phyloP scores from a whole-genome alignment of 2,797 vertebrate genomes.

The Lutjanus argentimaculatus region DNA sequence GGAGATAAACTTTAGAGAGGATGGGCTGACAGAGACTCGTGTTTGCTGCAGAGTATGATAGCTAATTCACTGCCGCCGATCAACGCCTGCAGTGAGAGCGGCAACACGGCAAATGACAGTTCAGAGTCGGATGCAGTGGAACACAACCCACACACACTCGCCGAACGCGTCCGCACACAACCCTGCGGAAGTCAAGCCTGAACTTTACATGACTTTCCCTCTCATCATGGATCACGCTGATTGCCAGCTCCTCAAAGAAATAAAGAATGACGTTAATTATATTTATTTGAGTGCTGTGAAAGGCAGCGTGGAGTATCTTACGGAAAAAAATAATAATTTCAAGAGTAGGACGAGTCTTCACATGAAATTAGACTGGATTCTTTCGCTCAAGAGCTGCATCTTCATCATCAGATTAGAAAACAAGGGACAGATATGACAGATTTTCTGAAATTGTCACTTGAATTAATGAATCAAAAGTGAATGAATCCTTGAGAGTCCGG shows the following conservation, averaged over 20 bases:
- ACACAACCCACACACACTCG: conserved; percentile 16
- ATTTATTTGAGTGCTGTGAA: conserved; percentile 51
- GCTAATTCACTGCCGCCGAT: conserved; percentile 60
- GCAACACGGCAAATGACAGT: conserved; percentile 55
- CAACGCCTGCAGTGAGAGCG: conserved; percentile 56
- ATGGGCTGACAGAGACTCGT: conserved; percentile 56
- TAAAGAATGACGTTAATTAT: conserved; percentile 49
- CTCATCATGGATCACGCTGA: conserved; percentile 6
- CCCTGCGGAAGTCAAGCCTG: conserved; percentile 16
- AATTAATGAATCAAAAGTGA: conserved; percentile 47
- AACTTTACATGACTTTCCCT: conserved; percentile 63
- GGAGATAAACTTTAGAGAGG: conserved; percentile 73
- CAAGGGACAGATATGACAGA: conserved; percentile 13
- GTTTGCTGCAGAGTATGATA: conserved; percentile 63
- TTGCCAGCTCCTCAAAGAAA: conserved; percentile 31
- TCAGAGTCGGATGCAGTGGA: conserved; percentile 25
- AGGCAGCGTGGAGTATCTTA: conserved; percentile 23
- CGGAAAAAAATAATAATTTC: conserved; percentile 32
- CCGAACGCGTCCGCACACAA: background rate
- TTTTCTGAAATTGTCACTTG: conserved; percentile 11
- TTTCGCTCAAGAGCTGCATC: conserved; percentile 17
- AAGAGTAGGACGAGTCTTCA: conserved; percentile 34
- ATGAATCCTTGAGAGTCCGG: background rate
- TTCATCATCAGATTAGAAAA: conserved; percentile 45
- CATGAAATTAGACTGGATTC: conserved; percentile 42